A percentile compares a stretch with the other conserved stretches of the same genome.
These are phyloP conservation scores for Ichneumon xanthorius DNA, from an alignment of 2,888 invertebrate species.

Conservation along the genomic window DNA sequence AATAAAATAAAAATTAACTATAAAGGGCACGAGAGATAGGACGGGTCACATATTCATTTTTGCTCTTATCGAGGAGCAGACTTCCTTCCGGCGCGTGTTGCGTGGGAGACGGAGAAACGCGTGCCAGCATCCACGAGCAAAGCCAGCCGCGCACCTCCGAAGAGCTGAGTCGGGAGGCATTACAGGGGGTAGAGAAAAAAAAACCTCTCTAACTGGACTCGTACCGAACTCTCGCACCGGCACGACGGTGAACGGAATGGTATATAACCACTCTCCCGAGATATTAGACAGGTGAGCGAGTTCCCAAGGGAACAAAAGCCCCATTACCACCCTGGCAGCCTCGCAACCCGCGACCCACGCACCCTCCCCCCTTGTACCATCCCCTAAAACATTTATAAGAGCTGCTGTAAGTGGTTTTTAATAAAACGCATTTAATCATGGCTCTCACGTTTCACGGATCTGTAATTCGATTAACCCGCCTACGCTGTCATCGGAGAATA, in stretches of 20 bases:
- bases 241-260: constrained; percentile 24
- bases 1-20: neutral
- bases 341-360: constrained; percentile 70
- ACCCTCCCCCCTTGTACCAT: constrained; percentile 54
- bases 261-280: constrained; percentile 77
- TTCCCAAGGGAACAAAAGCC: constrained; percentile 83
- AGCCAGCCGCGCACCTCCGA: constrained; percentile 49
- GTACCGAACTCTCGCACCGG: constrained; percentile 44
- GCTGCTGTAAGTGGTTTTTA: constrained; percentile 81
- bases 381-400: constrained; percentile 80
- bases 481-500: constrained; percentile 70
- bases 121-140: constrained; percentile 32
- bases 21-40: neutral
- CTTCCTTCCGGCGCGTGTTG: neutral
- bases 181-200: constrained; percentile 1
- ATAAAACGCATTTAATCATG: constrained; percentile 82
- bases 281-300: constrained; percentile 83
- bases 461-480: constrained; percentile 73
- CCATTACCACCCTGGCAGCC: constrained; percentile 80
- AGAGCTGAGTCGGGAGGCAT: constrained; percentile 1
- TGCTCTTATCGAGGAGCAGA: neutral
- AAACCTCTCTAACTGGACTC: constrained; percentile 29
- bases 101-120: constrained; percentile 3
- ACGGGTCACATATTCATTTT: neutral
- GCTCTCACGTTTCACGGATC: constrained; percentile 76